phyloP scores from a whole-genome alignment of 2,113 vertebrate species.

The Elgaria multicarinata region DNA sequence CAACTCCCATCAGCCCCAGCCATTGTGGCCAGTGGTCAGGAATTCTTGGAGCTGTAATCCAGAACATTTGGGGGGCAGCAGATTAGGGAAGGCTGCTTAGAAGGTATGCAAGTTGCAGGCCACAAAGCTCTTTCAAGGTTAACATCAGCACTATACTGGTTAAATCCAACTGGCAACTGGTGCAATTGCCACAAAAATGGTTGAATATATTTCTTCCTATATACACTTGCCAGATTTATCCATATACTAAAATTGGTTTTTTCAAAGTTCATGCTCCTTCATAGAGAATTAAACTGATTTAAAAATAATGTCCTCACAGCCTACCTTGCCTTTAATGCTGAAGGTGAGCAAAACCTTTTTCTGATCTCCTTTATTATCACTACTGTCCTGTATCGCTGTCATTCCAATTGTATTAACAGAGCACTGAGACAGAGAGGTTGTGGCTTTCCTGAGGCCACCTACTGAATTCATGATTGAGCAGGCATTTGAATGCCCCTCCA shows the following conservation, averaged over 20 bases:
- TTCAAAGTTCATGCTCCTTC: neutral
- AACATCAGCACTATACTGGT: neutral
- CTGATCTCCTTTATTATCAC: neutral
- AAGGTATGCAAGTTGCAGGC: neutral
- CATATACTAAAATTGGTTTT: neutral
- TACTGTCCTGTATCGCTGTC: neutral
- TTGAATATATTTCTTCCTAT: neutral
- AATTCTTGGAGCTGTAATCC: no score
- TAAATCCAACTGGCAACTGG: neutral
- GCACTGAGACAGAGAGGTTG: neutral
- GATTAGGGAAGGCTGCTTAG: no score
- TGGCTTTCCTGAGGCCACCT: neutral
- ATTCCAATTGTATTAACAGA: neutral
- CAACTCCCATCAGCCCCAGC: no score
- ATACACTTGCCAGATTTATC: neutral
- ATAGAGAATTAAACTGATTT: neutral
- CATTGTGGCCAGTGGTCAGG: no score
- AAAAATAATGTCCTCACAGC: no score
- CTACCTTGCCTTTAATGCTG: neutral
- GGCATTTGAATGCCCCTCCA: neutral
- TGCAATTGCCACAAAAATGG: neutral
- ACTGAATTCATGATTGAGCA: neutral
- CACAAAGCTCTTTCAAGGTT: neutral
- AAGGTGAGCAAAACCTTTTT: neutral
- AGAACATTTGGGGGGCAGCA: no score